Evolutionary conservation across 2,113 vertebrate species (phyloP), one percentile per base, ranked within the genome.

Genomic region (Cercopithecus mona): DNA sequence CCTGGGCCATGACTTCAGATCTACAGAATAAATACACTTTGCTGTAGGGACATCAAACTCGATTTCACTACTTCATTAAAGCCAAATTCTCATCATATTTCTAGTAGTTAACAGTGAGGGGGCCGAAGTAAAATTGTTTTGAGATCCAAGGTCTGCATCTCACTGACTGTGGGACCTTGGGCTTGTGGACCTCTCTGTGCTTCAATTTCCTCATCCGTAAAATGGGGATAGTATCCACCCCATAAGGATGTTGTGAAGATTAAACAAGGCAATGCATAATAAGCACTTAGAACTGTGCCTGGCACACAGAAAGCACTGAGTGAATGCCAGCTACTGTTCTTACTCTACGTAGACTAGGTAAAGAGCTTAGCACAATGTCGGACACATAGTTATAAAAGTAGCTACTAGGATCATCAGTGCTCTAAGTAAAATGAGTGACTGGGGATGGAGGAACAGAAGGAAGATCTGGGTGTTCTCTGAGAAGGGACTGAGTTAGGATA

Each of bases 121-220:
- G 79, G 38, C 66, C 66, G 38, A 92, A 89, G 75, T 73, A 64
- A 83, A 17, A 91, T 1, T 2, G 11, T 25, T 9, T 57, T 35
- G 45, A 72, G 85, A 86, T 89, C 18, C 16, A 45, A 92, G 64
- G 50, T 88, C 66, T 86, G 13, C 73, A 68, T 87, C 43, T 96
- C 75, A 78, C 30, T 76, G 32, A 45, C 40, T 95, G 76, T 81
- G 35, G 7, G 20, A 57, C 9, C 38, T 81, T 40, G 61, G 40
- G 25, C 50, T 87, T 79, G 22, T 64, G 35, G 4, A 52, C 48
- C 32, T 93, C 32, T 92, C 72, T 48, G 8, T 70, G 50, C 50
- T 48, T 97, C 52, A 50, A 61, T 91, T 45, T 96, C 22, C 66
- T 94, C 40, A 91, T 89, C 43, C 88, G 95, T 87, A 75, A 94